Percentiles rank a stretch among this genome's conserved stretches.
Evolutionary conservation across 2,113 vertebrate species (phyloP).

Genomic region (Ranitomeya imitator): DNA sequence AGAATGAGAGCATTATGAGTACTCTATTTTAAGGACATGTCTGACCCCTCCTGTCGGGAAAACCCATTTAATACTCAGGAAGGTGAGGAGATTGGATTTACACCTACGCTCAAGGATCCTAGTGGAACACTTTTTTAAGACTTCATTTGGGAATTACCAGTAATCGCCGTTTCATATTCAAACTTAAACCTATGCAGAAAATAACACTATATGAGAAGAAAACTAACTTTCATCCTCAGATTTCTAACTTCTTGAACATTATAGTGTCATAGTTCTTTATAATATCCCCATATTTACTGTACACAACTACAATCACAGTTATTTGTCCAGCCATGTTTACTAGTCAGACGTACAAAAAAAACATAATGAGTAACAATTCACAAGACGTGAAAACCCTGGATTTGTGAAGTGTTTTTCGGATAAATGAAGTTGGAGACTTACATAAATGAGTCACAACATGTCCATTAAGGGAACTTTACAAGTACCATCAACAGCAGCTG

Average conservation of each 20-base stretch:
- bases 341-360: slow-evolving; percentile 1
- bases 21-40: no score
- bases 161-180: neutral
- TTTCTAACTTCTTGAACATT: neutral
- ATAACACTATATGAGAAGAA: neutral
- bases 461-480: slow-evolving; percentile 36
- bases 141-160: no score
- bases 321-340: slow-evolving; percentile 14
- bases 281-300: neutral
- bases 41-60: no score
- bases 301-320: neutral
- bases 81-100: no score
- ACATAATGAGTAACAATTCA: neutral
- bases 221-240: neutral
- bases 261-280: neutral
- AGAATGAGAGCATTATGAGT: no score
- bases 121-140: no score
- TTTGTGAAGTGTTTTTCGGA: slow-evolving; percentile 15
- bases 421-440: slow-evolving; percentile 3
- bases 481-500: neutral
- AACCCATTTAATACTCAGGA: no score
- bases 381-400: neutral
- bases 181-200: neutral
- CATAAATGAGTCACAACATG: slow-evolving; percentile 42
- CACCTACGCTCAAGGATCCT: no score